A percentile compares a stretch with the other conserved stretches of the same genome.
Evolutionary conservation across 2,888 invertebrate species (phyloP).

Genomic region (Macrosiphum euphorbiae): DNA sequence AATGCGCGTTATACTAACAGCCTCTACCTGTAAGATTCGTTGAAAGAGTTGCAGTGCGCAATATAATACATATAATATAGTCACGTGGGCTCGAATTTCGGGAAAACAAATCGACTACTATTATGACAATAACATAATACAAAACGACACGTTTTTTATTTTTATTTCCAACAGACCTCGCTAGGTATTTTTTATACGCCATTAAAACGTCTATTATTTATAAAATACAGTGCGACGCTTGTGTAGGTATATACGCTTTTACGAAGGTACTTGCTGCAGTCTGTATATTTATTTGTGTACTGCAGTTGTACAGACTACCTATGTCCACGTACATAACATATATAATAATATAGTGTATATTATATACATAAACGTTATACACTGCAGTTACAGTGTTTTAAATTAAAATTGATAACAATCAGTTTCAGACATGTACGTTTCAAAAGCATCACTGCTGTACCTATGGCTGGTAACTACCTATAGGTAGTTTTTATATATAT

Average conservation of each 20-base stretch:
- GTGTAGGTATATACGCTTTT: not conserved
- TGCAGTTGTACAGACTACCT: not conserved
- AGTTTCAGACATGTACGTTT: not conserved
- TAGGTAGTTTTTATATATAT: not conserved
- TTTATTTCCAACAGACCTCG: not conserved
- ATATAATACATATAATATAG: too few species aligned
- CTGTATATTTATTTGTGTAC: not conserved
- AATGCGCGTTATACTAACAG: not conserved
- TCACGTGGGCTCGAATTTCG: slow-evolving; percentile 43
- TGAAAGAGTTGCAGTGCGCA: not conserved
- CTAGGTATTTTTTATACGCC: not conserved
- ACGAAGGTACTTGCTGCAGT: not conserved
- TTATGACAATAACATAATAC: not conserved
- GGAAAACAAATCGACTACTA: not conserved
- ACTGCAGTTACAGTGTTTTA: not conserved
- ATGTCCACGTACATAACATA: not conserved
- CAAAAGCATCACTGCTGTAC: not conserved
- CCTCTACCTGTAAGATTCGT: not conserved
- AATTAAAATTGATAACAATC: slow-evolving; percentile 22
- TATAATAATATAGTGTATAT: not conserved
- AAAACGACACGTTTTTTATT: not conserved
- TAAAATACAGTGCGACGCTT: not conserved
- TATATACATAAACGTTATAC: not conserved
- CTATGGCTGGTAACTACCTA: too few species aligned
- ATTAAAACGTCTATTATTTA: slow-evolving; percentile 7